These are phyloP conservation scores for Drosophila athabasca DNA, from an alignment of 1,140 invertebrate species.

Conservation along the genomic window DNA sequence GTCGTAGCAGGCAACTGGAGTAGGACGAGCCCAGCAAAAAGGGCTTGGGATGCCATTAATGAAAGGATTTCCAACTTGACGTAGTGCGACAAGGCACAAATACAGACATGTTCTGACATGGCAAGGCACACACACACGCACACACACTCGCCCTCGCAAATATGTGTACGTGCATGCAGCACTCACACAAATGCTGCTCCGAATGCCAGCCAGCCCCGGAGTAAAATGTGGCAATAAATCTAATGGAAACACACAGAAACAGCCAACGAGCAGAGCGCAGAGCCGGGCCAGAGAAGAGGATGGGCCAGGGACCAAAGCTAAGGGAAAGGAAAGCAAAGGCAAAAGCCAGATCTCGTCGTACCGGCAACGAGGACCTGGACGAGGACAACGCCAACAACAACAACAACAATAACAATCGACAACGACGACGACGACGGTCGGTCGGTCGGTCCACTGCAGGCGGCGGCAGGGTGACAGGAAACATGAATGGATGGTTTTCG, in stretches of 20 bases:
- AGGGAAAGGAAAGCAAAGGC: conserved; percentile 29
- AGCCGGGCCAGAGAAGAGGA: conserved; percentile 11
- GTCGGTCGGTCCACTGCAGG: conserved; percentile 60
- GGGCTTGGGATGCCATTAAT: conserved; percentile 68
- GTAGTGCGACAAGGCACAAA: conserved; percentile 48
- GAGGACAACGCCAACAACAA: conserved; percentile 50
- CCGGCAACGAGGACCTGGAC: conserved; percentile 42
- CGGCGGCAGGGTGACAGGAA: conserved; percentile 77
- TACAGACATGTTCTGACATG: conserved; percentile 37
- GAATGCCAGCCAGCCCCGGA: conserved; percentile 68
- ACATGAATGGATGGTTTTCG: conserved; percentile 80
- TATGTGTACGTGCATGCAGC: conserved; percentile 28
- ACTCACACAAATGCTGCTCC: conserved; percentile 52
- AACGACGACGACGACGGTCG: conserved; percentile 23
- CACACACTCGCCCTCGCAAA: conserved; percentile 34
- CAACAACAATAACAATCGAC: conserved; percentile 28
- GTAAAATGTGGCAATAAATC: conserved; percentile 82
- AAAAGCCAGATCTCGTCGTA: conserved; percentile 44
- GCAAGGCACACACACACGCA: conserved; percentile 13
- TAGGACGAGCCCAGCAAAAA: conserved; percentile 45
- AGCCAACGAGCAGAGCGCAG: conserved; percentile 35
- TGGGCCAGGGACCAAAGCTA: background rate
- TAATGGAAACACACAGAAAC: conserved; percentile 70
- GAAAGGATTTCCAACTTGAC: conserved; percentile 71
- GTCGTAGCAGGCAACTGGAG: conserved; percentile 42